Conservation (phyloP, 2,113 vertebrate genomes). For the Apodemus sylvaticus region DNA sequence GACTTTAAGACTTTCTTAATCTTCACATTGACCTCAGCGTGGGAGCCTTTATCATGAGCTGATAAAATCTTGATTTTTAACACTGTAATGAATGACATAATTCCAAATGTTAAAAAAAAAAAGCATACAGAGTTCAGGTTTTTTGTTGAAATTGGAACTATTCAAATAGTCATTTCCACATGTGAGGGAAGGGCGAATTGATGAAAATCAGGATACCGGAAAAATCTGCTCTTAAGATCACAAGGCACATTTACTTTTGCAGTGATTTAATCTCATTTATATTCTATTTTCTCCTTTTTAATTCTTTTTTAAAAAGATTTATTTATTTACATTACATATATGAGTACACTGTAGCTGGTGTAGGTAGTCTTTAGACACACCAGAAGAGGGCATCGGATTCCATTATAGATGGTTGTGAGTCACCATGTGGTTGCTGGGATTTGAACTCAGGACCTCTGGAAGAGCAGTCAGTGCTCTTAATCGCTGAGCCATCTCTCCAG, state of each 20-base stretch:
- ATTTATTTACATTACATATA: too few species aligned
- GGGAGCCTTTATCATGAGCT: constrained; percentile 97
- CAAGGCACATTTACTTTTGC: background rate
- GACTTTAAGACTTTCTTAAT: constrained; percentile 96
- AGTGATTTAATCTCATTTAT: constrained; percentile 7
- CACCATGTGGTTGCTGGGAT: too few species aligned
- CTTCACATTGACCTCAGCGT: constrained; percentile 97
- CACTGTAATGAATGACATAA: constrained; percentile 85
- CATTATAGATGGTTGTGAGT: too few species aligned
- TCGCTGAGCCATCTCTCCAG: too few species aligned
- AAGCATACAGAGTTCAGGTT: background rate
- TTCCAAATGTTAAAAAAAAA: constrained; percentile 68
- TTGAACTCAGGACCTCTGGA: too few species aligned
- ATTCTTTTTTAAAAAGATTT: too few species aligned
- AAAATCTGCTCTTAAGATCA: constrained; percentile 40
- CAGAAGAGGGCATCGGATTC: too few species aligned
- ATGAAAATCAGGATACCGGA: background rate
- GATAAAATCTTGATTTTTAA: constrained; percentile 96
- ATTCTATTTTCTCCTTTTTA: background rate
- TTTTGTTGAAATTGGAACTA: background rate
- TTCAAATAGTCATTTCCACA: background rate
- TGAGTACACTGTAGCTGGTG: too few species aligned
- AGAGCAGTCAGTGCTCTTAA: too few species aligned
- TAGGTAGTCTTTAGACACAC: too few species aligned
- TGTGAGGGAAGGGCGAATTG: constrained; percentile 20